phyloP scores from a whole-genome alignment of 2,113 vertebrate species.

The Cottus gobio region DNA sequence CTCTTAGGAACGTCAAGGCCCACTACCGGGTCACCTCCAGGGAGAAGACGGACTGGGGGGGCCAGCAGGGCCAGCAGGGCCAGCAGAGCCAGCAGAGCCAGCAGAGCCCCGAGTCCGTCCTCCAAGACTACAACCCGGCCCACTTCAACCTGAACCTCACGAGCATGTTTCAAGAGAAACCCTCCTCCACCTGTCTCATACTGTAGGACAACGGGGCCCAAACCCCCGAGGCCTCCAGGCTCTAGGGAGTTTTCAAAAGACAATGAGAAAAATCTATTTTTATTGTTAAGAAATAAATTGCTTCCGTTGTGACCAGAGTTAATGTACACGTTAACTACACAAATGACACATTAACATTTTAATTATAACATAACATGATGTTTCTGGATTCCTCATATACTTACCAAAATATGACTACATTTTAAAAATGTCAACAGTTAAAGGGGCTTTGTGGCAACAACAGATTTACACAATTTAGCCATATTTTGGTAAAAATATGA shows the following conservation, averaged over 20 bases:
- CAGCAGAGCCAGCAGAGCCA: not conserved
- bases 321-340: not conserved
- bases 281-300: not conserved
- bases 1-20: constrained; percentile 78
- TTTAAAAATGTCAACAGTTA: not conserved
- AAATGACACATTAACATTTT: not conserved
- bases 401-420: not conserved
- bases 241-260: not conserved
- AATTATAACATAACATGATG: not conserved
- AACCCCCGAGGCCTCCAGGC: not conserved
- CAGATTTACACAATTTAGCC: not conserved
- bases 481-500: not conserved
- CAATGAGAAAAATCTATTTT: no score
- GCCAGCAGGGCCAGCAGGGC: not conserved
- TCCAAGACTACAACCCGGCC: constrained; percentile 69
- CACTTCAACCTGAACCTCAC: constrained; percentile 69
- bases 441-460: not conserved
- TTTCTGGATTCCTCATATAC: not conserved
- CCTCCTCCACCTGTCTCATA: constrained; percentile 74
- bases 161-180: constrained; percentile 60
- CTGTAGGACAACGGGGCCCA: constrained; percentile 51
- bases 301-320: not conserved
- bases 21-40: constrained; percentile 78
- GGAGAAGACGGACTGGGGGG: constrained; percentile 3
- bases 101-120: not conserved